phyloP scores from a whole-genome alignment of 2,888 invertebrate genomes.

The Andrena chrysosceles region DNA sequence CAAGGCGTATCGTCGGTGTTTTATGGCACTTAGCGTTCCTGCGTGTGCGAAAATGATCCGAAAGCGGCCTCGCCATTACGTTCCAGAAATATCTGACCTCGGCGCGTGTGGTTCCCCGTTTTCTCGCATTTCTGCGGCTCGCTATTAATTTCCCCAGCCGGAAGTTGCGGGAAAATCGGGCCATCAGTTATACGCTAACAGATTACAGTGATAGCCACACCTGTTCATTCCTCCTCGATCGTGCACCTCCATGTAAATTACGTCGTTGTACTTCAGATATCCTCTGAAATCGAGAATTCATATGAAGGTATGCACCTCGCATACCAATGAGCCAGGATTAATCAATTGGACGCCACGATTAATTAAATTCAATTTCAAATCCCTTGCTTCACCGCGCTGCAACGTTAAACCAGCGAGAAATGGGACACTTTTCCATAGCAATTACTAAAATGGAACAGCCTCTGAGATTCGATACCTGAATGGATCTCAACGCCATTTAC shows the following conservation, averaged over 20 bases:
- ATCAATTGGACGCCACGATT: neutral
- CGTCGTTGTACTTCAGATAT: neutral
- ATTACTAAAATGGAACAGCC: neutral
- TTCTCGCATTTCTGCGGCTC: slow-evolving; percentile 10
- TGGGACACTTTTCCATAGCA: neutral
- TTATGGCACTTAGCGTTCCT: neutral
- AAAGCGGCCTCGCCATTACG: neutral
- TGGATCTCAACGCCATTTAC: neutral
- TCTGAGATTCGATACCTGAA: neutral
- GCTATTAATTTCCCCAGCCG: slow-evolving; percentile 21
- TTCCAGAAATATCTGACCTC: slow-evolving; percentile 22
- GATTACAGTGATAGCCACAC: slow-evolving; percentile 16
- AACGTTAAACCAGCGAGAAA: neutral
- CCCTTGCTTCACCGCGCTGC: neutral
- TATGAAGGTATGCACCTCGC: too few relatives aligned
- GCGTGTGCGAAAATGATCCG: slow-evolving; percentile 3
- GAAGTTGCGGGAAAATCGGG: slow-evolving; percentile 40
- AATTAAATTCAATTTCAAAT: neutral
- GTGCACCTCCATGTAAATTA: neutral
- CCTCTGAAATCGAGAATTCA: neutral
- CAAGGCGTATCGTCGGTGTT: neutral
- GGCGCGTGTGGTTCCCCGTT: slow-evolving; percentile 7
- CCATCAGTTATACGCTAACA: slow-evolving; percentile 13
- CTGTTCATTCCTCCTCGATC: neutral
- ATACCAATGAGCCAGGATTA: neutral